Base-by-base conservation (phyloP, 2,797 vertebrate species). In the Macrochelys suwanniensis region DNA sequence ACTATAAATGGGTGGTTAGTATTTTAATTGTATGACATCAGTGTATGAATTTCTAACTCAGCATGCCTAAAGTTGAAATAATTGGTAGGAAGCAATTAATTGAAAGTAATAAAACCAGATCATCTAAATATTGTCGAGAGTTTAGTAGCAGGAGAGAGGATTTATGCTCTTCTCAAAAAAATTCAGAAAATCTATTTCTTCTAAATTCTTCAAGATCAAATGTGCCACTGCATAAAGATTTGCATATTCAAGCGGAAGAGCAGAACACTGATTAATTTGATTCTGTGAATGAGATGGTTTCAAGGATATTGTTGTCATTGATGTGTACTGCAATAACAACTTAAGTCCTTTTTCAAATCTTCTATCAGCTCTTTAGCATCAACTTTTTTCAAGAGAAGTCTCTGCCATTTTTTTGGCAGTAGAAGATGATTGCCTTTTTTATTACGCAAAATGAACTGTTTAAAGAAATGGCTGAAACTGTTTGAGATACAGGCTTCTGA, bases 251-350 rank as follows among this genome's bases (percentile, higher is more conserved):
- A 45, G 25, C 33, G 49, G 53, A 57, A 50, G 1, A 19, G 17
- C 11, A 47, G 61, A 54, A 11, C 45, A 26, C 85, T 68, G 13
- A 45, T n/a, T 61, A 77, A 54, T 28, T 61, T 0, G 1, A 2
- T 51, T 28, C 47, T 25, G 49, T 2, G 19, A 59, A 84, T 37
- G 33, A n/a, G 8, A 11, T 1, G 0, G 7, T 21, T 47, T 54
- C 74, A 77, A 77, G 74, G 23, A 77, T 12, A 8, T 49, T 45
- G 12, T 28, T 49, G 13, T 25, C 45, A n/a, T n/a, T 77, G 56
- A 45, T 2, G 57, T 80, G 3, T 42, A 57, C 26, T 16, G 12
- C 68, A 23, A 42, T 23, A 71, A 61, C 31, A 61, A 42, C 21
- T 23, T 11, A 68, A 19, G 10, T 25, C 68, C 17, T 19, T 71